A percentile compares a stretch with the other conserved stretches of the same genome.
Conservation (phyloP, 2,888 invertebrate species). For the Hemaris fuciformis region DNA sequence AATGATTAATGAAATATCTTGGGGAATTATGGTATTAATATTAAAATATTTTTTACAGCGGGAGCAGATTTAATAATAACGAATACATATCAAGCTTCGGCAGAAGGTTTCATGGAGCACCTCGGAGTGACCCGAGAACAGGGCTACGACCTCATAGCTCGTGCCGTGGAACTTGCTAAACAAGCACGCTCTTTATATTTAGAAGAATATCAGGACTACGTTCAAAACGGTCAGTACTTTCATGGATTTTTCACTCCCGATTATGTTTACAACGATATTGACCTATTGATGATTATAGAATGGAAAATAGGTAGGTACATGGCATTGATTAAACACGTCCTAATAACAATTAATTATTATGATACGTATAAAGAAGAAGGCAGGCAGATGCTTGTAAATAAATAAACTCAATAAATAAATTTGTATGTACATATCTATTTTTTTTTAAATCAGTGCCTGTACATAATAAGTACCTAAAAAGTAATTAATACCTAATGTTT, state of each 20-base stretch:
- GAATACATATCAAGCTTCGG: conserved; percentile 94
- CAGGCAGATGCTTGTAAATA: no score
- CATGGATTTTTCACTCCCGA: conserved; percentile 14
- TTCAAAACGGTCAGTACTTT: conserved; percentile 54
- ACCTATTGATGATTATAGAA: not conserved
- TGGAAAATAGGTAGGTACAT: not conserved
- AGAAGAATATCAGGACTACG: conserved; percentile 75
- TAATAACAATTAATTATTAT: no score
- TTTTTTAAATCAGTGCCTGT: no score
- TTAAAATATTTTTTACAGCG: conserved; percentile 75
- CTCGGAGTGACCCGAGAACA: conserved; percentile 85
- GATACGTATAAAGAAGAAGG: no score
- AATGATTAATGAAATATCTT: not conserved
- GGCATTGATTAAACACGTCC: no score
- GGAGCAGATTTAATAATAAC: conserved; percentile 94
- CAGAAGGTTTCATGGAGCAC: conserved; percentile 88
- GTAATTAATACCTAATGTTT: no score
- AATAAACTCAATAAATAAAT: no score
- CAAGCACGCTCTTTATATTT: conserved; percentile 84
- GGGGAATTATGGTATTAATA: not conserved
- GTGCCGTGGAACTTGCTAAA: conserved; percentile 88
- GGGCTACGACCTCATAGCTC: conserved; percentile 86
- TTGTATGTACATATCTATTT: no score
- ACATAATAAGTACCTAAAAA: no score
- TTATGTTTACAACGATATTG: conserved; percentile 17